Percentiles rank a stretch among this genome's conserved stretches.
These are phyloP conservation scores for Corythornis vintsioides DNA, from an alignment of 2,113 vertebrate species.

Conservation along the genomic window DNA sequence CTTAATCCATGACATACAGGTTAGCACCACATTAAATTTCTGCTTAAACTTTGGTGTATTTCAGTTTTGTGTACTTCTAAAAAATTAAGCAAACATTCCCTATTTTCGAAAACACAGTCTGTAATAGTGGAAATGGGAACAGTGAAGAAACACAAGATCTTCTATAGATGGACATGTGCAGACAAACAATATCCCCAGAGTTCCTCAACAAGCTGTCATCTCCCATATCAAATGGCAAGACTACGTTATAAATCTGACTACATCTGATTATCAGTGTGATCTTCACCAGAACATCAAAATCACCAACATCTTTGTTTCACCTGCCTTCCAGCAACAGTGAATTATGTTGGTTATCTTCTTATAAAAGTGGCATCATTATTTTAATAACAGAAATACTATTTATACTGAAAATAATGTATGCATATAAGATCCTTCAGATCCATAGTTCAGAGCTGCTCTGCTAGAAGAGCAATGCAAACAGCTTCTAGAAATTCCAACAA, in stretches of 20 bases:
- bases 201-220: not conserved
- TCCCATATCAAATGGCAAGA: not conserved
- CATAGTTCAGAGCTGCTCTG: not conserved
- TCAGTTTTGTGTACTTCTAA: not conserved
- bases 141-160: not conserved
- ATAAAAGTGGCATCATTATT: not conserved
- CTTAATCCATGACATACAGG: not conserved
- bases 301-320: not conserved
- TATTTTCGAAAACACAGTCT: not conserved
- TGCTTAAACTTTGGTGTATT: not conserved
- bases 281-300: not conserved
- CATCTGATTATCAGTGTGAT: not conserved
- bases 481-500: not conserved
- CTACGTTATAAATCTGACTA: not conserved
- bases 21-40: not conserved
- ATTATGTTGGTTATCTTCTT: not conserved
- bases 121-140: not conserved
- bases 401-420: not conserved
- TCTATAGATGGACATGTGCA: not conserved
- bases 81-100: not conserved
- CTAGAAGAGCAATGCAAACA: not conserved
- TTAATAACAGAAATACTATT: not conserved
- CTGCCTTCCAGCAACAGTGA: not conserved
- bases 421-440: not conserved
- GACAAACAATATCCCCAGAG: not conserved